Evolutionary conservation across 2,797 vertebrate species (phyloP), one percentile per base, ranked within the genome.

Genomic region (Pangasius macronema): DNA sequence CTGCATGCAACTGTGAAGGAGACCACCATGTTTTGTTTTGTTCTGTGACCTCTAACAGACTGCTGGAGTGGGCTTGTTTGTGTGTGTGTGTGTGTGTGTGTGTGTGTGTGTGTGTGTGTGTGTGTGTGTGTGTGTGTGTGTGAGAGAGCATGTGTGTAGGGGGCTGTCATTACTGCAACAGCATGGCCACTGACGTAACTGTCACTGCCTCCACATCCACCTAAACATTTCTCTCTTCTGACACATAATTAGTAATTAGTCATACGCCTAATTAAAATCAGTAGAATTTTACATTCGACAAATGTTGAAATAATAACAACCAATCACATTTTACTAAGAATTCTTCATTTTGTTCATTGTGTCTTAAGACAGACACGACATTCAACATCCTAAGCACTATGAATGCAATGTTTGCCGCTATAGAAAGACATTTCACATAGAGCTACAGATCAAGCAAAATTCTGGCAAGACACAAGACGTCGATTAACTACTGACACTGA

Each of bases 101-200:
- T 10, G 36, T 85, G 67, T 87, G 85, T 88, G 67, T 82, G 30
- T 68, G 18, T 65, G 63, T 65, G 63, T 70, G 68, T 24, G 33
- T 24, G 68, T 27, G 39, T 27, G 20, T 77, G 14, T 33, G 24
- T 82, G 14, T 68, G 16, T 65, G 27, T 65, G 61, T 39, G 68
- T 22, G 33, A 22, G 67, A 14, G 22, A 49, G 59, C 2, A 24
- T 82, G 67, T 86, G 85, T 85, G 76, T 80, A 73, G 68, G 65
- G 83, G 85, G 80, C 42, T 79, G 89, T 90, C 89, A 92, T 92
- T 90, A 91, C 83, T 79, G 86, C 85, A 92, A 90, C 89, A 88
- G 90, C 82, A 85, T 83, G 88, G 85, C 83, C 72, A 39, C 65
- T 86, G 88, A 85, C 90, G 88, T 70, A 92, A 89, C 87, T 77